Conservation (phyloP, 2,113 vertebrate species). For the Uria lomvia region DNA sequence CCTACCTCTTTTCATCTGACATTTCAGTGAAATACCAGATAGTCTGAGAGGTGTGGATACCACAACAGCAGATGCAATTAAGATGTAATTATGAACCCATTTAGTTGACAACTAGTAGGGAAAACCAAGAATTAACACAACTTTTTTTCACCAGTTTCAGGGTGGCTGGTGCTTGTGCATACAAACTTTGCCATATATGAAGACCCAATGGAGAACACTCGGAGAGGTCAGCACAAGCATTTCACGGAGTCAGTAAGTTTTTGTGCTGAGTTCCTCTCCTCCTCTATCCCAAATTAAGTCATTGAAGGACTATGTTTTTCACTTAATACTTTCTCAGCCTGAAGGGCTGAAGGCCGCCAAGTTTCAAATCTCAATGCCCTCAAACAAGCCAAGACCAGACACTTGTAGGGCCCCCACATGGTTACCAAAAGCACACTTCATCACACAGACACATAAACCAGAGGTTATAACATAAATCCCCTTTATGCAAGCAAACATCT, state of each 20-base stretch:
- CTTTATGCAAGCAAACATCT: conserved; percentile 1
- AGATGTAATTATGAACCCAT: not conserved
- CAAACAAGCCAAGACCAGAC: not conserved
- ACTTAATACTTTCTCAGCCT: not conserved
- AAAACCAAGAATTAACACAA: conserved; percentile 5
- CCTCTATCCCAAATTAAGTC: not conserved
- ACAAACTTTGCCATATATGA: not conserved
- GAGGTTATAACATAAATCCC: not conserved
- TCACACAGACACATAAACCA: not conserved
- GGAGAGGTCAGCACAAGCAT: not conserved
- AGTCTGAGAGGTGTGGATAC: not conserved
- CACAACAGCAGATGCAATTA: not conserved
- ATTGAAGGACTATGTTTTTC: not conserved
- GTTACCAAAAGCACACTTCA: not conserved
- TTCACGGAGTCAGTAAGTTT: not conserved
- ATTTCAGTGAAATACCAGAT: conserved; percentile 18
- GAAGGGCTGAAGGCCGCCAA: not conserved
- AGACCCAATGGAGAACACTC: not conserved
- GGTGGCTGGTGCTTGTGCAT: not conserved
- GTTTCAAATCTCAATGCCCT: not conserved
- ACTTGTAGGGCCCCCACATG: not conserved
- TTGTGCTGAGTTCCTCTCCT: not conserved
- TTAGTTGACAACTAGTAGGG: not conserved
- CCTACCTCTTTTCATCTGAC: not conserved
- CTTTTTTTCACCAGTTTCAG: not conserved